Base-by-base conservation (phyloP, 2,888 invertebrate genomes). In the Cyaniris semiargus region DNA sequence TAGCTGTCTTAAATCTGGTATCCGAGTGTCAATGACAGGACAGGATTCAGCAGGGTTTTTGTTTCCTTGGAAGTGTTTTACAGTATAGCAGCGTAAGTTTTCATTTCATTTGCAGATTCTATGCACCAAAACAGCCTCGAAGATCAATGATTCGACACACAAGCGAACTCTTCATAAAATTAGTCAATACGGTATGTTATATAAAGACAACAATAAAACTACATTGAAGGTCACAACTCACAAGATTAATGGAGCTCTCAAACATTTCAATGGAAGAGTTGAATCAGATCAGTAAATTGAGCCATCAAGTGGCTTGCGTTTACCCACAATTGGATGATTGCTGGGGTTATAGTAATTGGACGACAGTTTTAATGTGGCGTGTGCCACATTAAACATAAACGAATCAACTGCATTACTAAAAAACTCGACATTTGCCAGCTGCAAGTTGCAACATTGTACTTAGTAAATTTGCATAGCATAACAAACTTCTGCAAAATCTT, bases 301-400 rank as follows among this genome's bases (percentile, higher is more conserved):
- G 75, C 70, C 77, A 70, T 70, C 78, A 79, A 80, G 76, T 48
- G 78, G 79, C 79, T 21, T 44, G 44, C 38, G 66, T 21, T 18
- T 38, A n/a, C 34, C 34, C 15, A 75, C 75, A 83, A 83, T 83
- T 84, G 83, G 78, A 83, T 81, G 82, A 83, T 83, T 81, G 78
- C 80, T 76, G 81, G 82, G 83, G 82, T 83, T 82, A 82, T 77
- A 75, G 76, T 83, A 82, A 83, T 83, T 83, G 81, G 76, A 75
- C 53, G 48, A 74, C 27, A 23, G n/a, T 15, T 74, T 53, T 48
- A 48, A 72, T n/a, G 72, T 78, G 79, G 80, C 78, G 81, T 79
- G 78, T 76, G 76, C 72, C 80, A 78, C 80, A 78, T 78, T 76
- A 84, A 85, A 21, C 15, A 23, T 44, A 21, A 72, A 23, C 23